These are phyloP conservation scores for Zaprionus taronus DNA, from an alignment of 1,140 invertebrate species.

Conservation along the genomic window DNA sequence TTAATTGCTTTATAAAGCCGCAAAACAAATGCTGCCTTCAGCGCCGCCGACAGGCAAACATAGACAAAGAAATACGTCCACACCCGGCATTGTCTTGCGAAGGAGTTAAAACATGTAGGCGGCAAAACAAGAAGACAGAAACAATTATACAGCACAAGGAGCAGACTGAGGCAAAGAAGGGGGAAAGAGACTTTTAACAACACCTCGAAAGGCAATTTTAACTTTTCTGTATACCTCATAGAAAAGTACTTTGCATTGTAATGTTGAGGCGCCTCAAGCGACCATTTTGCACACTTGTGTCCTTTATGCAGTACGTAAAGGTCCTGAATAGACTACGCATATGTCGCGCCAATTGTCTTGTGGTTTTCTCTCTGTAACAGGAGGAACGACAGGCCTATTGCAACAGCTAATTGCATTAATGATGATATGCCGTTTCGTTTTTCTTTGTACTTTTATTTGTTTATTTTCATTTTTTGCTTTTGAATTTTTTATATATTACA, in stretches of 20 bases:
- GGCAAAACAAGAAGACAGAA: conserved; percentile 29
- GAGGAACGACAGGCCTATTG: conserved; percentile 1
- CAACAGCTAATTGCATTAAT: not conserved
- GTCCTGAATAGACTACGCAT: conserved; percentile 29
- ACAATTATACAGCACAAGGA: conserved; percentile 30
- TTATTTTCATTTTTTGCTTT: not conserved
- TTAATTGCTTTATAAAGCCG: conserved; percentile 80
- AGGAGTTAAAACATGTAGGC: conserved; percentile 34
- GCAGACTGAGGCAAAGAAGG: conserved; percentile 11
- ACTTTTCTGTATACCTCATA: conserved; percentile 76
- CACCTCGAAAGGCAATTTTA: conserved; percentile 69
- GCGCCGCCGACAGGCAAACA: conserved; percentile 25
- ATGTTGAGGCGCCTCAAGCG: conserved; percentile 43
- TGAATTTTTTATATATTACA: too few species aligned
- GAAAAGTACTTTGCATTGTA: conserved; percentile 75
- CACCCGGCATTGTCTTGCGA: conserved; percentile 24
- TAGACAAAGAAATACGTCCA: conserved; percentile 46
- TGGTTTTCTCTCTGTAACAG: conserved; percentile 28
- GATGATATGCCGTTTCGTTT: not conserved
- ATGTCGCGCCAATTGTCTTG: conserved; percentile 17
- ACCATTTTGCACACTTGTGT: conserved; percentile 73
- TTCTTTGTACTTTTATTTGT: not conserved
- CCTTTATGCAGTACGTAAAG: conserved; percentile 40
- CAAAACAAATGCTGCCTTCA: conserved; percentile 65
- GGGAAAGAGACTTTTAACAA: conserved; percentile 9